Percentiles rank a stretch among this genome's conserved stretches.
Evolutionary conservation across 2,113 vertebrate genomes (phyloP).

Genomic region (Phaethornis superciliosus): DNA sequence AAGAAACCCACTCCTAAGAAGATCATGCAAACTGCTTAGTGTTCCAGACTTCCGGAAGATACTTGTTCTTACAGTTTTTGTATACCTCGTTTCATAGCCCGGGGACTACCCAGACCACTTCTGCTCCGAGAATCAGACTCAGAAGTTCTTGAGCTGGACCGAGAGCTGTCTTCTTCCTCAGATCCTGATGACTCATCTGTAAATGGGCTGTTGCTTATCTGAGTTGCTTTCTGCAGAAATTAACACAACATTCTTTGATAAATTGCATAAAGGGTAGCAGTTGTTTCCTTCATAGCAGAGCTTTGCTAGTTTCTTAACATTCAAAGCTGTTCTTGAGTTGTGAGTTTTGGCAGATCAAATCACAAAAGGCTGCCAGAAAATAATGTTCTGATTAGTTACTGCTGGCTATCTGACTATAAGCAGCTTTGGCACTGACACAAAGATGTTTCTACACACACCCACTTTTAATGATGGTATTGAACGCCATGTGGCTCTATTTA

Average conservation of each 20-base stretch:
- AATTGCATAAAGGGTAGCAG: background rate
- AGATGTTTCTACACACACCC: constrained; percentile 23
- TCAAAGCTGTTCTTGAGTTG: background rate
- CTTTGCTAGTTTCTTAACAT: background rate
- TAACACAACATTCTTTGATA: constrained; percentile 23
- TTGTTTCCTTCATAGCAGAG: background rate
- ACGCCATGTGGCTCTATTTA: constrained; percentile 33
- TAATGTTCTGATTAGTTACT: constrained; percentile 14
- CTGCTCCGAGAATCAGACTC: constrained; percentile 83
- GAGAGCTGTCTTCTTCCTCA: constrained; percentile 89
- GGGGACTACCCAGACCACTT: constrained; percentile 85
- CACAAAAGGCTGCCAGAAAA: constrained; percentile 28
- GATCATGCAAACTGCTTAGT: background rate
- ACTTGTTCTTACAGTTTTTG: background rate
- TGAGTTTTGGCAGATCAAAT: constrained; percentile 48
- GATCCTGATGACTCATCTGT: constrained; percentile 90
- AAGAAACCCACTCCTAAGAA: background rate
- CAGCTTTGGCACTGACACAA: constrained; percentile 29
- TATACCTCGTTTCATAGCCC: constrained; percentile 91
- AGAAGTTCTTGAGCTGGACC: constrained; percentile 84
- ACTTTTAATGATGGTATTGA: constrained; percentile 23
- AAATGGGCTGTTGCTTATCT: constrained; percentile 89
- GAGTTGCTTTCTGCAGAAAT: constrained; percentile 88
- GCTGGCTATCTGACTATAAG: constrained; percentile 17
- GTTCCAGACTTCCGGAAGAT: background rate